These are phyloP conservation scores for Megalops cyprinoides DNA, from an alignment of 2,797 vertebrate genomes.

Conservation along the genomic window DNA sequence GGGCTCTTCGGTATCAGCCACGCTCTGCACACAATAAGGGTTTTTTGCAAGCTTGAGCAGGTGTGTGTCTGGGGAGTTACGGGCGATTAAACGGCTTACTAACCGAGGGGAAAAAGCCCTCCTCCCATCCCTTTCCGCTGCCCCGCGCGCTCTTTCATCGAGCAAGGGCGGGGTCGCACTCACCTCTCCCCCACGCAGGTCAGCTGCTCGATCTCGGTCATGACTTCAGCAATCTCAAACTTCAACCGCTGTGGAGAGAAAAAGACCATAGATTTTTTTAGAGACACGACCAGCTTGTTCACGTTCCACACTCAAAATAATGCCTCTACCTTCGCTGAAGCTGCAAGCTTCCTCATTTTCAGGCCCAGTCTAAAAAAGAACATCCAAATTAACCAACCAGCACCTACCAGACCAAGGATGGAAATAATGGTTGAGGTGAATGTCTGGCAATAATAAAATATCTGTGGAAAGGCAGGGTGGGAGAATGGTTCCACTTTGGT, in stretches of 20 bases:
- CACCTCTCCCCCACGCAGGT: constrained; percentile 95
- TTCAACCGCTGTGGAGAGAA: constrained; percentile 85
- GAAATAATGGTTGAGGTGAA: background rate
- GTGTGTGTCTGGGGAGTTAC: background rate
- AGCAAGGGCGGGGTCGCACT: constrained; percentile 37
- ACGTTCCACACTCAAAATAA: too few species aligned
- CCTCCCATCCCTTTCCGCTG: background rate
- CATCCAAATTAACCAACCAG: background rate
- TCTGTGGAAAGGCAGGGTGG: too few species aligned
- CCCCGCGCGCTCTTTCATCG: background rate
- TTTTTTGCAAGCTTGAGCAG: background rate
- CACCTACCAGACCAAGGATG: background rate
- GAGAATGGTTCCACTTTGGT: too few species aligned
- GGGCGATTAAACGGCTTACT: background rate
- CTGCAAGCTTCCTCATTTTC: too few species aligned
- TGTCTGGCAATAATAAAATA: too few species aligned
- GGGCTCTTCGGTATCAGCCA: background rate
- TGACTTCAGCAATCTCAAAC: constrained; percentile 96
- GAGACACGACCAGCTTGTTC: background rate
- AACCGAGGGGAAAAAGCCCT: background rate
- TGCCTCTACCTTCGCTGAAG: too few species aligned
- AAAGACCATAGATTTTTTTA: constrained; percentile 16
- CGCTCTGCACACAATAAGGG: background rate
- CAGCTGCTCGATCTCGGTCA: constrained; percentile 97
- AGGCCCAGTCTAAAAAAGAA: too few species aligned